These are phyloP conservation scores for Drosophila siamana DNA, from an alignment of 2,888 invertebrate genomes.

Conservation along the genomic window DNA sequence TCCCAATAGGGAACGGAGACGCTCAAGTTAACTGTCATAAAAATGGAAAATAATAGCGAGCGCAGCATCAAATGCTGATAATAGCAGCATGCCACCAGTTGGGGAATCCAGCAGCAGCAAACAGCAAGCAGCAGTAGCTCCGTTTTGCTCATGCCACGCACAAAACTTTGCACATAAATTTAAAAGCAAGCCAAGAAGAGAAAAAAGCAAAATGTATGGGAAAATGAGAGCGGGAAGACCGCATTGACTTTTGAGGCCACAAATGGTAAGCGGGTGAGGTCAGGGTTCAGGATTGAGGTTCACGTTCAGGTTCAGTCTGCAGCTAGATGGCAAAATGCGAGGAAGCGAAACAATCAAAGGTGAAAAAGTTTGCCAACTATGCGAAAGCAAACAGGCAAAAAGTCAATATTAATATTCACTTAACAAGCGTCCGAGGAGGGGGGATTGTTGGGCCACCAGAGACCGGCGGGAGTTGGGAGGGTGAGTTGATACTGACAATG, in stretches of 20 bases:
- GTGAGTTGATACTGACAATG: slow-evolving; percentile 65
- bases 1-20: slow-evolving; percentile 4
- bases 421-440: slow-evolving; percentile 36
- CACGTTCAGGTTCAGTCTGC: slow-evolving; percentile 40
- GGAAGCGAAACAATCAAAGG: slow-evolving; percentile 75
- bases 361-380: slow-evolving; percentile 79
- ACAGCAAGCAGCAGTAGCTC: background rate
- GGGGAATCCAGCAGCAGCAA: slow-evolving; percentile 14
- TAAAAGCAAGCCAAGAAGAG: slow-evolving; percentile 46
- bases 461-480: background rate
- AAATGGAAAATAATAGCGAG: slow-evolving; percentile 72
- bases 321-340: slow-evolving; percentile 22
- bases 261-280: slow-evolving; percentile 73
- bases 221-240: slow-evolving; percentile 9
- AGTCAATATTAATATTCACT: slow-evolving; percentile 81
- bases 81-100: slow-evolving; percentile 52
- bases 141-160: slow-evolving; percentile 49
- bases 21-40: slow-evolving; percentile 70
- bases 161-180: slow-evolving; percentile 78
- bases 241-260: slow-evolving; percentile 74
- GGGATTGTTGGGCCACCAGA: background rate
- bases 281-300: slow-evolving; percentile 53
- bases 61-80: slow-evolving; percentile 67
- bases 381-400: slow-evolving; percentile 69
- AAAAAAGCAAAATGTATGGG: slow-evolving; percentile 27